These are phyloP conservation scores for Willisornis vidua DNA, from an alignment of 2,113 vertebrate species.

Conservation along the genomic window DNA sequence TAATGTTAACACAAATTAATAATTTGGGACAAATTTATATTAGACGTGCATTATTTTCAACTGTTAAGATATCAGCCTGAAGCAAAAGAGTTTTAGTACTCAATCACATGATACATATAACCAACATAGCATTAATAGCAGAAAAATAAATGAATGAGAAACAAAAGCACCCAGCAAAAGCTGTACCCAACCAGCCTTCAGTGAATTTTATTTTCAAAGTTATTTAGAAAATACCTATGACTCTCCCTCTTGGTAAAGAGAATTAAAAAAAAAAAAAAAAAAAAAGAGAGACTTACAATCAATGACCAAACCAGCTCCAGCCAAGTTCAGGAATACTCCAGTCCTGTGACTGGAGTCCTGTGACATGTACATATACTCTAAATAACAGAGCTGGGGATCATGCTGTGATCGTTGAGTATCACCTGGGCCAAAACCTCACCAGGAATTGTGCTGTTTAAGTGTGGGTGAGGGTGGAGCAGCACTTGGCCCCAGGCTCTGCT, in stretches of 20 bases:
- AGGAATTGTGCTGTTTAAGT: background rate
- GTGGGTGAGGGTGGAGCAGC: background rate
- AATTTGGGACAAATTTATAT: background rate
- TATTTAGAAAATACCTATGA: background rate
- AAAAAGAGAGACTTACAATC: background rate
- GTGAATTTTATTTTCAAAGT: background rate
- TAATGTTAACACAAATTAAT: background rate
- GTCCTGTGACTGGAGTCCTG: background rate
- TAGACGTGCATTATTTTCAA: background rate
- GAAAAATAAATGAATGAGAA: background rate
- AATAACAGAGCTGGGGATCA: background rate
- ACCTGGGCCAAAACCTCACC: background rate
- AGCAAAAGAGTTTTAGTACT: background rate
- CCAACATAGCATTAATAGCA: background rate
- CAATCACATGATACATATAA: background rate
- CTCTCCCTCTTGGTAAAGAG: background rate
- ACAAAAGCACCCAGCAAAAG: background rate
- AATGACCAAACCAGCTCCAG: background rate
- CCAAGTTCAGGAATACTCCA: background rate
- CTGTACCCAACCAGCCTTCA: background rate
- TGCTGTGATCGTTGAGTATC: background rate
- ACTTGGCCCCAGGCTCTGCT: background rate
- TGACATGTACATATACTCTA: background rate
- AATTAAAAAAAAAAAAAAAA: background rate
- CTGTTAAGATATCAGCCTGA: background rate